Evolutionary conservation across 2,888 invertebrate genomes (phyloP), one percentile per base, ranked within the genome.

Genomic region (Tipula vernalis): DNA sequence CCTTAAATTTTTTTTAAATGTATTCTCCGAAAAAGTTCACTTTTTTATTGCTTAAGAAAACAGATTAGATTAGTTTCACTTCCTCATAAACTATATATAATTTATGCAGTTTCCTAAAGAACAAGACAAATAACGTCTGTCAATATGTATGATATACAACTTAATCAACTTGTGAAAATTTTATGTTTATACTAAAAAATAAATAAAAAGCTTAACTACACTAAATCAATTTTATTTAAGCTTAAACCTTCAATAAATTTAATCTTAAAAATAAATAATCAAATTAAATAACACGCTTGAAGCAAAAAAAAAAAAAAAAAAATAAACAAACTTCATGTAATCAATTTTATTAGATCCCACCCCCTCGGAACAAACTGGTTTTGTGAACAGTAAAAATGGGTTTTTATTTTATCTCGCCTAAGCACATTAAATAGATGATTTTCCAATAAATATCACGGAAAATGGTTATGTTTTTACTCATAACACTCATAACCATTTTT

Each of bases 201-300:
- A 28, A 15, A 12, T 39, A 39, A 6, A 39, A 39, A 39, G 5
- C 51, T 51, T 18, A 51, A 51, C 51, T 71, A 71, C 10, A 71
- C 71, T 71, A 71, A 71, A 71, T 71, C 71, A 71, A 71, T 28
- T 18, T 71, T 71, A 71, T 71, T 71, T 28, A 28, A 28, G 71
- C 71, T 71, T 71, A 71, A 71, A 71, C 71, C 71, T 71, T 71
- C 71, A 71, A 71, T 71, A 71, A 71, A 71, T 71, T 71, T 71
- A 71, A 71, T 71, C 71, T 71, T 71, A 71, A 71, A 71, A 71
- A 71, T 71, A 71, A 71, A 71, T 71, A 71, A 71, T 71, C 71
- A 71, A 71, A 71, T 71, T 71, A 71, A 71, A 71, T 71, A 71
- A 71, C 71, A 71, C 71, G 71, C 71, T 71, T 10, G 71, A 71